Evolutionary conservation across 2,797 vertebrate species (phyloP).

Genomic region (Artibeus lituratus): DNA sequence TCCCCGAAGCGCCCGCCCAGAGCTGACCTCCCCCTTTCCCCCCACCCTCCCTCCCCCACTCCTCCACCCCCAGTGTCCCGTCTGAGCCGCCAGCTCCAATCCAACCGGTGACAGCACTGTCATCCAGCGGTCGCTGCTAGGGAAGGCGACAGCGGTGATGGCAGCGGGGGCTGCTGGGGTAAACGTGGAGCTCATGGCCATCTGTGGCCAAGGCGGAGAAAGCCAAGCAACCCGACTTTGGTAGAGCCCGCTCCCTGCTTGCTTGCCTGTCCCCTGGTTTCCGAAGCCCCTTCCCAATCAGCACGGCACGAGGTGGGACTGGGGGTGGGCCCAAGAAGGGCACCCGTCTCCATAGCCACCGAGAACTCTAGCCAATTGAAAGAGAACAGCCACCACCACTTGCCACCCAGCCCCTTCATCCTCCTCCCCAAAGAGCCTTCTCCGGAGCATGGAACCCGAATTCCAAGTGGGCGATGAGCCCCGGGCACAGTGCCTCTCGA

Average conservation of each 20-base stretch:
- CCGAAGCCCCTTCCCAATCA: background rate
- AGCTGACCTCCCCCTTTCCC: constrained; percentile 46
- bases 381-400: background rate
- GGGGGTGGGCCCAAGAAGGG: background rate
- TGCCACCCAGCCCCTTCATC: accelerated
- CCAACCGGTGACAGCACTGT: constrained; percentile 63
- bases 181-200: background rate
- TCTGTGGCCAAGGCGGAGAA: background rate
- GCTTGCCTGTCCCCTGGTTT: background rate
- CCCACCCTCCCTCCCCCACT: constrained; percentile 16
- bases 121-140: constrained; percentile 14
- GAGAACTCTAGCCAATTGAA: background rate
- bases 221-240: background rate
- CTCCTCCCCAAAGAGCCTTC: background rate
- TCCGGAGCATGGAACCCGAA: background rate
- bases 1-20: constrained; percentile 45
- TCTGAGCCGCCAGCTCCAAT: constrained; percentile 1
- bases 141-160: background rate
- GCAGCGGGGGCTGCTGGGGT: constrained; percentile 13
- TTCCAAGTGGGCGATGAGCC: background rate
- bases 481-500: too few species aligned
- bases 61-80: constrained; percentile 48
- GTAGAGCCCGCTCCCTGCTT: background rate
- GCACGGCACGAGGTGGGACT: background rate
- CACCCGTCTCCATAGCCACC: background rate